Percentiles rank a stretch among this genome's conserved stretches.
phyloP scores from a whole-genome alignment of 2,797 vertebrate genomes.

The Enteromius unitaeniatus region DNA sequence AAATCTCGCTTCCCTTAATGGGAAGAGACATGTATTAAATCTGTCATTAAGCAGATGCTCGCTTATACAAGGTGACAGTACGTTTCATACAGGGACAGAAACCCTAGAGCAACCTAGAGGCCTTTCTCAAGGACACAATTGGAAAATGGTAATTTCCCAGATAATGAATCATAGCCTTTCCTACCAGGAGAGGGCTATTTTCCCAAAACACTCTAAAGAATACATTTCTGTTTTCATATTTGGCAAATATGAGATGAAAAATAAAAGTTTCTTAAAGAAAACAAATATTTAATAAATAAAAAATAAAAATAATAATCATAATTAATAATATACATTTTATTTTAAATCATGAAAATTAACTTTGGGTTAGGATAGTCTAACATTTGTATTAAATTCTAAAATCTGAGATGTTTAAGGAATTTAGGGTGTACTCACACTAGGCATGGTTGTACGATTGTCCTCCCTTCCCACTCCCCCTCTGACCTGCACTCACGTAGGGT shows the following conservation, averaged over 20 bases:
- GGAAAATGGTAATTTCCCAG: neutral
- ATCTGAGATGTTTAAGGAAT: neutral
- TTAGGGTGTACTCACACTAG: neutral
- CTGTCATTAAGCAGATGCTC: slow-evolving; percentile 11
- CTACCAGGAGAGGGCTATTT: neutral
- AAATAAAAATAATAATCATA: too few relatives aligned
- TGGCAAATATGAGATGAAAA: too few relatives aligned
- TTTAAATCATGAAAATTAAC: too few relatives aligned
- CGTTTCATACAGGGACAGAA: neutral
- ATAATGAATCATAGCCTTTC: slow-evolving; percentile 12
- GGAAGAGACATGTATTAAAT: slow-evolving; percentile 25
- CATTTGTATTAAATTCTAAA: neutral
- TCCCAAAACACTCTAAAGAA: neutral
- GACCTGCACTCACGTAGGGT: too few relatives aligned
- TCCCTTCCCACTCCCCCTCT: too few relatives aligned
- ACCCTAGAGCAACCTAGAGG: neutral
- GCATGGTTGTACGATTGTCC: too few relatives aligned
- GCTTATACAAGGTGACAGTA: slow-evolving; percentile 12
- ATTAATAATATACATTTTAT: too few relatives aligned
- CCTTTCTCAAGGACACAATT: slow-evolving; percentile 5
- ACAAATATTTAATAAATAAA: too few relatives aligned
- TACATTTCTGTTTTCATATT: too few relatives aligned
- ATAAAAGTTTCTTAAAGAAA: too few relatives aligned
- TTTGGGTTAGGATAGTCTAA: neutral
- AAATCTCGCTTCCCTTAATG: neutral